phyloP scores from a whole-genome alignment of 2,888 invertebrate genomes.

The Junonia oenone region DNA sequence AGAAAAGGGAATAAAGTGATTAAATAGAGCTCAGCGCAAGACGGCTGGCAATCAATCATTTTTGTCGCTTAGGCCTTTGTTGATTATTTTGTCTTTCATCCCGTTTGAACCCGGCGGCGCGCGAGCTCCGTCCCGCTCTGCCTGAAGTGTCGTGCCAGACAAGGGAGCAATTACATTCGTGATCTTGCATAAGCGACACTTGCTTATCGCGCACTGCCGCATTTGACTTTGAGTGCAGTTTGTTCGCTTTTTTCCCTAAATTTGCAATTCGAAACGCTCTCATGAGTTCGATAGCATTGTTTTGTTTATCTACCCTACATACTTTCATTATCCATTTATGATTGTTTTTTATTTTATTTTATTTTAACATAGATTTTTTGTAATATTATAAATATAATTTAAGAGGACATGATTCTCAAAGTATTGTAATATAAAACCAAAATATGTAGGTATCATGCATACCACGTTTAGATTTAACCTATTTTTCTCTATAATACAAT shows the following conservation, averaged over 20 bases:
- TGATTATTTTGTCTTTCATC: conserved; percentile 51
- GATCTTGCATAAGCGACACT: conserved; percentile 80
- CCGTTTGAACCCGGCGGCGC: conserved; percentile 45
- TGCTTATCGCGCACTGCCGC: conserved; percentile 76
- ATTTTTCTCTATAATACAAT: conserved; percentile 46
- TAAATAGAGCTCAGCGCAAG: conserved; percentile 80
- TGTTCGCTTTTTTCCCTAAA: conserved; percentile 69
- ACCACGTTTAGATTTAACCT: neutral
- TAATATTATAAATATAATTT: too few relatives aligned
- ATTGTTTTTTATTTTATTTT: neutral
- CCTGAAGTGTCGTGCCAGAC: conserved; percentile 77
- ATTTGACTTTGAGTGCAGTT: conserved; percentile 75
- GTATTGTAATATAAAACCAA: too few relatives aligned
- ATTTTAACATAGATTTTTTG: too few relatives aligned
- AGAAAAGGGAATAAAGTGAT: conserved; percentile 81
- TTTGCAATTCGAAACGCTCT: conserved; percentile 74
- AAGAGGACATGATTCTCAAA: too few relatives aligned
- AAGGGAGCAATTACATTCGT: conserved; percentile 81
- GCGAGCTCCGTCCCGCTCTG: conserved; percentile 59
- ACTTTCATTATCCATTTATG: neutral
- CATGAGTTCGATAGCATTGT: conserved; percentile 51
- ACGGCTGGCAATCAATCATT: conserved; percentile 80
- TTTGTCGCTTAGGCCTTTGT: conserved; percentile 75
- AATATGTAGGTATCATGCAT: too few relatives aligned
- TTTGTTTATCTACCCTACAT: conserved; percentile 38